Base-by-base conservation (phyloP, 2,113 vertebrate species). In the Oenanthe oenanthe region DNA sequence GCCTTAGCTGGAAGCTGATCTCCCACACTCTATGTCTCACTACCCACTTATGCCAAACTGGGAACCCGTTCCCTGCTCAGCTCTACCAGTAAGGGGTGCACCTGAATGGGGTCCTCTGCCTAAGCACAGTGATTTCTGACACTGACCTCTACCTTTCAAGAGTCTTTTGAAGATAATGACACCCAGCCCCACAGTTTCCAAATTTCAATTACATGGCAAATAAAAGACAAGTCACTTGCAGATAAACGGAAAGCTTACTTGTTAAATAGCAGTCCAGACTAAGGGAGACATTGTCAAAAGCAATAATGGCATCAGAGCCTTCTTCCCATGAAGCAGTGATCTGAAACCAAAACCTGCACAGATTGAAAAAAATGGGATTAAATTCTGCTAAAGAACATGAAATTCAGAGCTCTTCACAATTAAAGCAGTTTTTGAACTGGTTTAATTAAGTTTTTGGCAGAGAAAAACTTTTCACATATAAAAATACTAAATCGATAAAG, bases 231-330 rank as follows among this genome's bases (percentile, higher is more conserved):
- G 50, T 26, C 12, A 21, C 54, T 92, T 40, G 42, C 60, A 94
- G 51, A 93, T 70, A 58, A 93, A 93, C 93, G 68, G 83, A 24
- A 91, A 91, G 98, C 99, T 99, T 97, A 99, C 99, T 99, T 97
- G 99, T 98, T 96, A 99, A 97, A 89, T 99, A 99, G 96, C 99
- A 99, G 97, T 99, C 98, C 98, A 99, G 98, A 88, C 99, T 99
- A 96, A 99, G 98, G 73, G 99, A 99, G 91, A 99, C 94, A 88
- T 99, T 99, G 98, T 99, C 99, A 82, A 99, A 98, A 77, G 98
- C 99, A 96, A 99, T 97, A 29, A 98, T 87, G 85, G 98, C 98
- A 94, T 98, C 97, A 32, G 98, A 97, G 91, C 98, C 98, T 96
- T 97, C 98, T 74, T 98, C 98, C 97, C 98, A 99, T 58, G 98